Evolutionary conservation across 2,888 invertebrate species (phyloP).

Genomic region (Torymus aiolomorphi): DNA sequence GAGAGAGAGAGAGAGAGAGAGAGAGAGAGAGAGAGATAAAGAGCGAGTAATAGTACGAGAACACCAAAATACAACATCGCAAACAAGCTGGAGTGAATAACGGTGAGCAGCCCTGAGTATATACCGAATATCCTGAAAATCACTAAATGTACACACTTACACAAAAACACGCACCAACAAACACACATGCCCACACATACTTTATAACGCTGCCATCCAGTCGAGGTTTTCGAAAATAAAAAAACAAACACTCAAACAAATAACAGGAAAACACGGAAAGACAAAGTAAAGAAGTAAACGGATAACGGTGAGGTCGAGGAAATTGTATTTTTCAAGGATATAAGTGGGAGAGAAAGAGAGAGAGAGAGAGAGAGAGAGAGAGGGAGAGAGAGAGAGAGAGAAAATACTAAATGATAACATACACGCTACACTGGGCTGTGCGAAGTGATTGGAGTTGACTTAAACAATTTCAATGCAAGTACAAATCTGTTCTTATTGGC

Average conservation of each 20-base stretch:
- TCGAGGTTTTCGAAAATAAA: constrained; percentile 48
- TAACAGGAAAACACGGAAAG: too few species aligned
- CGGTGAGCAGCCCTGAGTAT: constrained; percentile 63
- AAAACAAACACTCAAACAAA: background rate
- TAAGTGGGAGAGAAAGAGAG: constrained; percentile 63
- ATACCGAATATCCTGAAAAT: constrained; percentile 73
- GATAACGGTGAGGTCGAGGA: constrained; percentile 50
- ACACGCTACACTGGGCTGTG: constrained; percentile 76
- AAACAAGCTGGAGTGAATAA: constrained; percentile 46
- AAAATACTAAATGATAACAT: constrained; percentile 69
- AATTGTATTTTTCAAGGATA: constrained; percentile 74
- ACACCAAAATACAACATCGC: background rate
- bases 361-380: constrained; percentile 64
- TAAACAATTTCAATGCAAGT: constrained; percentile 76
- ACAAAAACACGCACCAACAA: constrained; percentile 61
- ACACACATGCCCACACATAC: constrained; percentile 48
- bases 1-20: background rate
- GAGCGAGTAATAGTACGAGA: background rate
- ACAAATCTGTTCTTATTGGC: constrained; percentile 76
- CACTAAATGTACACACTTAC: constrained; percentile 64
- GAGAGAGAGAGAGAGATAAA: background rate
- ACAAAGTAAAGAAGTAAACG: too few species aligned
- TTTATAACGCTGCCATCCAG: constrained; percentile 73
- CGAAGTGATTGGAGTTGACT: constrained; percentile 74
- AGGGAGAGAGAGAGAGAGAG: constrained; percentile 64